Percentiles rank a stretch among this genome's conserved stretches.
These are phyloP conservation scores for Drymodes brunneopygia DNA, from an alignment of 2,113 vertebrate species.

Conservation along the genomic window DNA sequence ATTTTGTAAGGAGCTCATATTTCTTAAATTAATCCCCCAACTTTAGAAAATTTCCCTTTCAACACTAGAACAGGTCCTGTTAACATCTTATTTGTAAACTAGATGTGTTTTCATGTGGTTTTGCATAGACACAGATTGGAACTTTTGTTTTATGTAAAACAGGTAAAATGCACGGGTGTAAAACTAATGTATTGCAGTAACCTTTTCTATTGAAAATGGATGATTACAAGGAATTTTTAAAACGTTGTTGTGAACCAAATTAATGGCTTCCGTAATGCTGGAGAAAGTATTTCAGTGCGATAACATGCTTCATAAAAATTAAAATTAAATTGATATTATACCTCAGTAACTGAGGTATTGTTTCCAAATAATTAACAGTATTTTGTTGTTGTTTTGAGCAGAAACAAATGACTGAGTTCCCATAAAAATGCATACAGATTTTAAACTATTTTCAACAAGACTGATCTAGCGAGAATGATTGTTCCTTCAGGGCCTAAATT, in stretches of 20 bases:
- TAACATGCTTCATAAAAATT: not conserved
- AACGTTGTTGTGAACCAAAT: not conserved
- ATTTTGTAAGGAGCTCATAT: not conserved
- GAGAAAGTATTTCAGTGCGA: not conserved
- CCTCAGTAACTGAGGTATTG: not conserved
- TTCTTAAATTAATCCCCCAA: not conserved
- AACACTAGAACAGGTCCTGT: not conserved
- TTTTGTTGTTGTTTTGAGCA: not conserved
- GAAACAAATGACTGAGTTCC: not conserved
- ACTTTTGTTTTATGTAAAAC: not conserved
- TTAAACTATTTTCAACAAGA: conserved; percentile 7
- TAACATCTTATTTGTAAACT: not conserved
- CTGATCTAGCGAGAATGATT: not conserved
- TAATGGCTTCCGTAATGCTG: not conserved
- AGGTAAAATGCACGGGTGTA: not conserved
- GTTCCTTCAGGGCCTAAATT: not conserved
- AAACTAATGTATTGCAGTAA: not conserved
- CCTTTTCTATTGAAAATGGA: not conserved
- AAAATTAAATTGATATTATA: not conserved
- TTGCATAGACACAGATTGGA: not conserved
- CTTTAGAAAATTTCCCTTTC: not conserved
- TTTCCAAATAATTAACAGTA: not conserved
- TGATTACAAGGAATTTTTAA: not conserved
- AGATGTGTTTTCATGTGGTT: not conserved
- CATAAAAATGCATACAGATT: not conserved